Evolutionary conservation across 1,140 invertebrate species (phyloP).

Genomic region (Mycetomoellerius zeteki): DNA sequence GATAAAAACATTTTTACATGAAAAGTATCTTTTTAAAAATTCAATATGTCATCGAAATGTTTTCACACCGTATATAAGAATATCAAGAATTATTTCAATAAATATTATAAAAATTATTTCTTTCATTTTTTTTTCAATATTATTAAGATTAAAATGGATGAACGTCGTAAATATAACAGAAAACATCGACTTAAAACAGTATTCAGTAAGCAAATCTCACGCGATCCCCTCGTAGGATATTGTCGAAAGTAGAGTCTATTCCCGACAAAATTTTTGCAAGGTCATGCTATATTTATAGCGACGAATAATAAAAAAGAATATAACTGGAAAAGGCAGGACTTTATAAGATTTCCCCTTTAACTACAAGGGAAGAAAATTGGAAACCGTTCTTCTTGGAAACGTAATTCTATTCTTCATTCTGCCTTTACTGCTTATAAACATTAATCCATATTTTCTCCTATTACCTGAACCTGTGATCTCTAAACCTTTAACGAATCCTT

Average conservation of each 20-base stretch:
- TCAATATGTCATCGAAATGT: neutral
- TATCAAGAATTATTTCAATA: neutral
- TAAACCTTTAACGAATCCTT: neutral
- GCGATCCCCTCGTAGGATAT: constrained; percentile 31
- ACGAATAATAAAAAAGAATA: neutral
- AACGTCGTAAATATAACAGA: constrained; percentile 1
- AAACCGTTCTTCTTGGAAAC: neutral
- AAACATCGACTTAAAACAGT: constrained; percentile 20
- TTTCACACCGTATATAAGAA: neutral
- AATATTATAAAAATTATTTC: neutral
- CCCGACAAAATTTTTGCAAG: neutral
- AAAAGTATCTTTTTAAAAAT: neutral
- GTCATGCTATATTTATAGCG: neutral
- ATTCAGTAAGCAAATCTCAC: constrained; percentile 61
- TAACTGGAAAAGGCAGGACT: neutral
- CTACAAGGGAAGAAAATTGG: neutral
- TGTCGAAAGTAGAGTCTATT: constrained; percentile 56
- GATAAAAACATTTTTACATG: neutral
- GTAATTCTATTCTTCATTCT: neutral
- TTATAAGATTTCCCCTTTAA: neutral
- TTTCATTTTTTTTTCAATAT: no score
- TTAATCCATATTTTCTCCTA: neutral
- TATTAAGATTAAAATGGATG: neutral
- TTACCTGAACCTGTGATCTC: neutral
- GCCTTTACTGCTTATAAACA: neutral